Percentiles rank a stretch among this genome's conserved stretches.
phyloP scores from a whole-genome alignment of 2,888 invertebrate genomes.

The Pteria penguin region DNA sequence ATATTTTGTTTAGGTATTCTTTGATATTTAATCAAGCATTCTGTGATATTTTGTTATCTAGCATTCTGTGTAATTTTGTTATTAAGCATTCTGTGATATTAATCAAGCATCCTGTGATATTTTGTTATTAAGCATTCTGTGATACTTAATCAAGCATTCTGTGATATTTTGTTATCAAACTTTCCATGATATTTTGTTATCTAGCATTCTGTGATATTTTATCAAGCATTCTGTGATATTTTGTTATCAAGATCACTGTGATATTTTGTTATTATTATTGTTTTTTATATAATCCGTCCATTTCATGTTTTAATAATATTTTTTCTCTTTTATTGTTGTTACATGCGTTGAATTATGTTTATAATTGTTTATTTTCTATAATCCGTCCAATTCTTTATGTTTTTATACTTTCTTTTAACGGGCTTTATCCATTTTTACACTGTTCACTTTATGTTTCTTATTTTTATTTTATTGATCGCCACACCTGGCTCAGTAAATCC shows the following conservation, averaged over 20 bases:
- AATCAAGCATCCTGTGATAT: neutral
- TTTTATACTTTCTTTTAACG: too few species aligned
- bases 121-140: neutral
- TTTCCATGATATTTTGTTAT: neutral
- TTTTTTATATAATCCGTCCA: too few species aligned
- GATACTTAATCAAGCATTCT: too few species aligned
- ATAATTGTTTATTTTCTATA: too few species aligned
- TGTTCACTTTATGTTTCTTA: too few species aligned
- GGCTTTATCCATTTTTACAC: too few species aligned
- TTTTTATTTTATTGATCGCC: too few species aligned
- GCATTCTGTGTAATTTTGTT: neutral
- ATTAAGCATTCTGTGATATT: neutral
- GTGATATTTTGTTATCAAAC: neutral
- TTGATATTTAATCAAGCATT: neutral
- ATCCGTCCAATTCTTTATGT: too few species aligned
- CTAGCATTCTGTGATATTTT: neutral
- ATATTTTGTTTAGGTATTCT: neutral
- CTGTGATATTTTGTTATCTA: neutral
- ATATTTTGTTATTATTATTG: constrained; percentile 6
- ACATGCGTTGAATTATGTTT: too few species aligned
- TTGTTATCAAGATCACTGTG: neutral
- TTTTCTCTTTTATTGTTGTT: too few species aligned
- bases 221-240: neutral
- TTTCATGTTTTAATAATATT: too few species aligned
- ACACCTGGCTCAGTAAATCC: too few species aligned